Conservation (phyloP, 2,888 invertebrate genomes). For the Eulithis testata region DNA sequence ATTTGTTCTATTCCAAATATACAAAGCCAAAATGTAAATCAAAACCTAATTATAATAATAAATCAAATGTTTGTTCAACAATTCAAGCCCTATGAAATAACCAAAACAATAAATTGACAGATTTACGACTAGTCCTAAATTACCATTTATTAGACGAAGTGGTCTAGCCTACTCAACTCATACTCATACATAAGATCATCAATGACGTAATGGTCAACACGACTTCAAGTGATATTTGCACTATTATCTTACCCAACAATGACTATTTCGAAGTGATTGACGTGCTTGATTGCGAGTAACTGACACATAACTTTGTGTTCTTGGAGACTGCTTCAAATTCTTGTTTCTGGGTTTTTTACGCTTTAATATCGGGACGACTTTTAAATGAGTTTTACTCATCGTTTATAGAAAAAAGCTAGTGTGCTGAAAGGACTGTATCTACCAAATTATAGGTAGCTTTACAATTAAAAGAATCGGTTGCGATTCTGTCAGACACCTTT, state of each 20-base stretch:
- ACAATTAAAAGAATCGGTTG: no score
- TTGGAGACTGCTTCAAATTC: background rate
- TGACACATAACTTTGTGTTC: constrained; percentile 11
- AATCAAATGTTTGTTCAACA: background rate
- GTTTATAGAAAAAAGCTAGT: background rate
- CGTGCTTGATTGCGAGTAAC: constrained; percentile 9
- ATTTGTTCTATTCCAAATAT: background rate
- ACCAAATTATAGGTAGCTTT: no score
- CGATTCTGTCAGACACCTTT: background rate
- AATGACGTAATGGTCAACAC: constrained; percentile 49
- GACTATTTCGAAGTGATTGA: constrained; percentile 17
- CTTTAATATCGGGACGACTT: background rate
- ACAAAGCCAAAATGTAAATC: no score
- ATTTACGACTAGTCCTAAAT: constrained; percentile 36
- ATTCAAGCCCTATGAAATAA: constrained; percentile 16
- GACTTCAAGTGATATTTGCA: constrained; percentile 12
- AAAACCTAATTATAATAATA: background rate
- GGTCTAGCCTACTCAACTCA: constrained; percentile 29
- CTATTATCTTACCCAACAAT: constrained; percentile 13
- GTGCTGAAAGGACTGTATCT: background rate
- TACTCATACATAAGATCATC: constrained; percentile 41
- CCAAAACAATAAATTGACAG: constrained; percentile 26
- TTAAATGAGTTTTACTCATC: background rate
- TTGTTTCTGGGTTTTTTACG: background rate
- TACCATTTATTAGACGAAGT: constrained; percentile 32